Conservation (phyloP, 2,113 vertebrate species). For the Actinemys pallida region DNA sequence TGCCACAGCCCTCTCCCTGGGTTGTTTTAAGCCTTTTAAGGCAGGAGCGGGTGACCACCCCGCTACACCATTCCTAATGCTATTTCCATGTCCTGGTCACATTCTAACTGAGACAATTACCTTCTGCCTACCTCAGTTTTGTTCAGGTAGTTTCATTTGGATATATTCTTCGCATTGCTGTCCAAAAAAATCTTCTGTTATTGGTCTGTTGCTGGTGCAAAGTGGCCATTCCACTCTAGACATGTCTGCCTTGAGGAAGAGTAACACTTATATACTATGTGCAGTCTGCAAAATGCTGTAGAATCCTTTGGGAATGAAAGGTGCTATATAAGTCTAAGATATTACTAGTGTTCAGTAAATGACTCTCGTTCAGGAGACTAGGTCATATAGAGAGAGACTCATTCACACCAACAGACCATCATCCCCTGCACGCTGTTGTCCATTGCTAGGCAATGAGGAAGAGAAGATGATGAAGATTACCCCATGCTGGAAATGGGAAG, state of each 20-base stretch:
- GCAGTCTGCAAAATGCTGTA: not conserved
- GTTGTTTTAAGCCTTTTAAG: no score
- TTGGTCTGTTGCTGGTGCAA: not conserved
- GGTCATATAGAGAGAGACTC: not conserved
- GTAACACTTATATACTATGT: not conserved
- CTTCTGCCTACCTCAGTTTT: not conserved
- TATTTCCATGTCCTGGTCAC: not conserved
- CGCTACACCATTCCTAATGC: not conserved
- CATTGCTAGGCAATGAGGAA: constrained; percentile 13
- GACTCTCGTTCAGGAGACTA: not conserved
- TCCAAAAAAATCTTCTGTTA: not conserved
- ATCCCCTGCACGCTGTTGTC: not conserved
- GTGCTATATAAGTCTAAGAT: constrained; percentile 11
- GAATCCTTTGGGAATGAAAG: fast-evolving
- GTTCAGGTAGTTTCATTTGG: fast-evolving
- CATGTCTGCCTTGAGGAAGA: not conserved
- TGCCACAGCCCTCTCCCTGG: no score
- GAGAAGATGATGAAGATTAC: constrained; percentile 5
- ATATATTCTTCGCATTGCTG: not conserved
- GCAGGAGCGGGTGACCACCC: no score
- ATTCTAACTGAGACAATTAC: not conserved
- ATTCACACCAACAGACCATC: not conserved
- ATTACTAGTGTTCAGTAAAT: constrained; percentile 13
- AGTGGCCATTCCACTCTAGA: not conserved
- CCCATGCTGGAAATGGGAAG: not conserved